These are phyloP conservation scores for Calephelis nemesis DNA, from an alignment of 1,140 invertebrate genomes.

Conservation along the genomic window DNA sequence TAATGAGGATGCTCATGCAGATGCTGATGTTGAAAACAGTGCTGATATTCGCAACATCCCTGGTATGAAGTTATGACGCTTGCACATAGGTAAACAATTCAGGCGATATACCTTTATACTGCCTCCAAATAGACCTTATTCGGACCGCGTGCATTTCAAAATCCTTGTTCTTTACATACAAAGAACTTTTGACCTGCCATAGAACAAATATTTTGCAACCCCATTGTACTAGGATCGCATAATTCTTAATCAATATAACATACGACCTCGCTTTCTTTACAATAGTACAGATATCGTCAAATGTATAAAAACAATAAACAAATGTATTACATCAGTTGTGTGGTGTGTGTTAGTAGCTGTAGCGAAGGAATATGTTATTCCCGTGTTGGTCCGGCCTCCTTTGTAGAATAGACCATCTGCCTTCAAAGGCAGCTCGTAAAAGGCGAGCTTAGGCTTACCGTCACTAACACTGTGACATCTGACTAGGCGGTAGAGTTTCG, in stretches of 20 bases:
- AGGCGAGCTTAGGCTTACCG: too few species aligned
- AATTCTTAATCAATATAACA: conserved; percentile 16
- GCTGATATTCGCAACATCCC: too few species aligned
- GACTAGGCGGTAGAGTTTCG: too few species aligned
- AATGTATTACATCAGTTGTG: conserved; percentile 5
- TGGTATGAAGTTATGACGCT: too few species aligned
- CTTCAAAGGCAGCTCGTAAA: too few species aligned
- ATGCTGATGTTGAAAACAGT: too few species aligned
- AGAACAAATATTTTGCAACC: conserved; percentile 7
- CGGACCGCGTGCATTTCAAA: background rate
- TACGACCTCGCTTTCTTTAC: conserved; percentile 17
- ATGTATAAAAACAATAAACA: conserved; percentile 18
- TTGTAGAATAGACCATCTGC: too few species aligned
- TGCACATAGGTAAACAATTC: too few species aligned
- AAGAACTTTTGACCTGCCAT: conserved; percentile 9
- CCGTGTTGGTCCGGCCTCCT: too few species aligned
- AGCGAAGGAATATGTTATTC: background rate
- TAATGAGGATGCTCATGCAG: too few species aligned
- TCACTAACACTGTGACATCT: too few species aligned
- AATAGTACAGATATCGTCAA: conserved; percentile 16
- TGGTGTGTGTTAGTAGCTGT: background rate
- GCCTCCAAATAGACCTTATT: background rate
- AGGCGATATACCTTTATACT: background rate
- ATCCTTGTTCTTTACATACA: background rate
- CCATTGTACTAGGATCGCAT: conserved; percentile 15